Evolutionary conservation across 2,797 vertebrate genomes (phyloP), one percentile per base, ranked within the genome.

Genomic region (Poeciliopsis gracilis): DNA sequence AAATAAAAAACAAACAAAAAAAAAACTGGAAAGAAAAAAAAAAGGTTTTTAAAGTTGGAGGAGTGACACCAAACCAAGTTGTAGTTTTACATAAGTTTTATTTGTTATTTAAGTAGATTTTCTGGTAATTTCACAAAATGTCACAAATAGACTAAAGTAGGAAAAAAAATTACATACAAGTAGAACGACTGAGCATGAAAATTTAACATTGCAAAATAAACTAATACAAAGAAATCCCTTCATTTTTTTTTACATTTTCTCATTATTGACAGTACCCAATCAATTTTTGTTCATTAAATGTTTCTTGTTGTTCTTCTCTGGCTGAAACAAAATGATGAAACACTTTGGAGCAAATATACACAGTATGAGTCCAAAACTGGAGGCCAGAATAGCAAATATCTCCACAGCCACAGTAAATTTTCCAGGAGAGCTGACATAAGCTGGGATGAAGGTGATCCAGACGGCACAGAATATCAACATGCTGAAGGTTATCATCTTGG

Each of bases 331-430:
- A 36, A 36, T 36, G 36, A 36, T 36, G 2, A 33, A 33, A 33
- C 33, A 33, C 33, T 33, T 33, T 33, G 33, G 61, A 66, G 33
- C 16, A 2, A 41, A 69, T 41, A 66, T 49, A 53, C 63, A 69
- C 36, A 76, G 46, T 9, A 76, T 57, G 4, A 55, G 18, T 36
- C 71, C 71, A 72, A 72, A 72, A 1, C 46, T 72, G 71, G 71
- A 72, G 18, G 71, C 71, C 61, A 66, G 30, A 66, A 66, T 66
- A 7, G 61, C 61, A 66, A 66, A 41, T 36, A 36, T 36, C 36
- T 36, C 36, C 36, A 36, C 36, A 36, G 36, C 36, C 36, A 36
- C 36, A 36, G 36, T 36, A 36, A 36, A 36, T 36, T 36, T 36
- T 36, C 36, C 36, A 36, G 36, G 36, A 36, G 36, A 36, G 36